These are phyloP conservation scores for Cephus cinctus DNA, from an alignment of 1,140 invertebrate genomes.

Conservation along the genomic window DNA sequence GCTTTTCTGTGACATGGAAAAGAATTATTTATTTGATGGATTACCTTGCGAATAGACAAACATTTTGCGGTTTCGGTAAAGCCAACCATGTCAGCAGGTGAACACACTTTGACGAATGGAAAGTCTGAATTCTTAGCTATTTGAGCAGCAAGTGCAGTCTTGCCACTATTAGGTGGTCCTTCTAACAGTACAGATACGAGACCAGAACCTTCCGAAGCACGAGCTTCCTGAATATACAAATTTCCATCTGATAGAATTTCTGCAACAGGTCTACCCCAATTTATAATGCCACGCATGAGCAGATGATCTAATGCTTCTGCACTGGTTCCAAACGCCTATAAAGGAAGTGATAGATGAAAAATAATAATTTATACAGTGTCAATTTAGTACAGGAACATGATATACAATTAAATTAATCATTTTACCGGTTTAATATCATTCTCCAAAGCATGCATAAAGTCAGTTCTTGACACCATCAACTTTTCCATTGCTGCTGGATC, in stretches of 20 bases:
- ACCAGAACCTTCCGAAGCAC: constrained; percentile 75
- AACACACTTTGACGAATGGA: constrained; percentile 97
- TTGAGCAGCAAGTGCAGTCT: constrained; percentile 93
- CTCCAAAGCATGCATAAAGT: constrained; percentile 95
- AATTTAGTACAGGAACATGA: neutral
- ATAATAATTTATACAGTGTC: too few relatives aligned
- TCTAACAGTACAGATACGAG: constrained; percentile 89
- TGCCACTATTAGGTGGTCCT: constrained; percentile 94
- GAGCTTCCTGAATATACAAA: constrained; percentile 87
- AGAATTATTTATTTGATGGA: too few relatives aligned
- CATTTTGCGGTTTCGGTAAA: constrained; percentile 96
- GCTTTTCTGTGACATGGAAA: too few relatives aligned
- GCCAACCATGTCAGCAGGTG: constrained; percentile 98
- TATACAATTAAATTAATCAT: constrained; percentile 5
- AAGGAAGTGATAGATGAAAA: too few relatives aligned
- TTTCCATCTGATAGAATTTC: constrained; percentile 88
- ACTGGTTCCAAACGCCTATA: constrained; percentile 86
- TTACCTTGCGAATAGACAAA: constrained; percentile 87
- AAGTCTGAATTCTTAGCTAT: constrained; percentile 96
- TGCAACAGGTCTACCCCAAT: constrained; percentile 88
- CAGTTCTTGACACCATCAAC: constrained; percentile 77
- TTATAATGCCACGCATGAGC: constrained; percentile 83
- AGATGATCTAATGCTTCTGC: constrained; percentile 82
- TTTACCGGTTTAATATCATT: constrained; percentile 96
- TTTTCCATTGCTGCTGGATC: constrained; percentile 97